Base-by-base conservation (phyloP, 2,113 vertebrate genomes). In the Chinchilla lanigera region DNA sequence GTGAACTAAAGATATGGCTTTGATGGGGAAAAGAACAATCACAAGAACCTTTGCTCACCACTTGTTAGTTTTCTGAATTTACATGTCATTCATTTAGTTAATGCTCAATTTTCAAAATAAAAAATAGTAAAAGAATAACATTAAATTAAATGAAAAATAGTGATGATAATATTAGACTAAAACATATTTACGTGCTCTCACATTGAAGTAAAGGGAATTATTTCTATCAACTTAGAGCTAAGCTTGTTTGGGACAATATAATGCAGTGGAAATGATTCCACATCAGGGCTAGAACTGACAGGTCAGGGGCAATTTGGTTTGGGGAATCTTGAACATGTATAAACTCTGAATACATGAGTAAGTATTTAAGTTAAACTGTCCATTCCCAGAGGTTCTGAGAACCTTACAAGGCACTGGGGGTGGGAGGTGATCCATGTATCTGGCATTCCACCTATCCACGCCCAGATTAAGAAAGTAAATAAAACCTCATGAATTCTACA, bases 401-500 rank as follows among this genome's bases (percentile, higher is more conserved):
- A 33, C 9, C 13, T 17, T 1, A 3, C 81, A 38, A 75, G 0
- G 3, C 5, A 20, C 50, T 11, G 7, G 4, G 73, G 1, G 3
- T 11, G 7, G 4, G 73, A 0, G 3, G 0, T 2, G 8, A 3
- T 3, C 1, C 1, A 77, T 54, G 41, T 19, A 6, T 69, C 30
- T 50, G 17, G 19, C 2, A 3, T 77, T 75, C 11, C 2, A 28
- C 33, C 0, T 44, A 8, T 4, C 20, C 26, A 3, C 4, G 58
- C 28, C 12, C 9, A 30, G 9, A 73, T 28, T 1, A 24, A 17
- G 17, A 16, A 35, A 28, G n/a, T 50, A 14, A 54, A 61, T 54
- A 60, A 84, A 84, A 7, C 0, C 2, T 56, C 12, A 44, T 63
- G 8, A 10, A 61, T 1, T 0, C 5, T 93, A 10, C 22, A 14